phyloP scores from a whole-genome alignment of 2,113 vertebrate genomes.

The Amphiprion ocellaris region DNA sequence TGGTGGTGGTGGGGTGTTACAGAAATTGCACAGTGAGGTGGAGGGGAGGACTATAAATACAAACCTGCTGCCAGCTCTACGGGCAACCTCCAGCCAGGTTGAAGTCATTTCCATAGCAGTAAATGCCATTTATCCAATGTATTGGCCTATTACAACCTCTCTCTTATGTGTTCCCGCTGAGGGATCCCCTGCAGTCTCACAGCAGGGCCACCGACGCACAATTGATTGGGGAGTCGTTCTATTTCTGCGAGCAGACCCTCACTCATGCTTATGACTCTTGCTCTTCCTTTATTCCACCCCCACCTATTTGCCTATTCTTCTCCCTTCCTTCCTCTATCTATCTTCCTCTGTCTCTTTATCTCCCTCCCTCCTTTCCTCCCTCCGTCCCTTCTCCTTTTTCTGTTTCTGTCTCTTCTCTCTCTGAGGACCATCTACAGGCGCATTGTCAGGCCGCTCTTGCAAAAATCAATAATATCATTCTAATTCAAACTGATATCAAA shows the following conservation, averaged over 20 bases:
- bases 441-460: slow-evolving; percentile 63
- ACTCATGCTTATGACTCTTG: slow-evolving; percentile 57
- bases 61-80: slow-evolving; percentile 70
- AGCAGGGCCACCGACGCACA: slow-evolving; percentile 69
- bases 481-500: slow-evolving; percentile 80
- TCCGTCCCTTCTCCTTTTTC: slow-evolving; percentile 42
- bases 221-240: slow-evolving; percentile 79
- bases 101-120: slow-evolving; percentile 80
- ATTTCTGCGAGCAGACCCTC: slow-evolving; percentile 79
- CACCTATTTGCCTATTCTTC: slow-evolving; percentile 40
- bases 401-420: slow-evolving; percentile 56
- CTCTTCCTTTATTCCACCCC: slow-evolving; percentile 41
- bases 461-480: slow-evolving; percentile 80
- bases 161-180: slow-evolving; percentile 74
- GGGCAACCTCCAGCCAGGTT: slow-evolving; percentile 79
- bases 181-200: slow-evolving; percentile 75
- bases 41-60: slow-evolving; percentile 75
- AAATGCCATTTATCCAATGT: slow-evolving; percentile 82
- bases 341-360: slow-evolving; percentile 45
- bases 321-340: slow-evolving; percentile 26
- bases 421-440: slow-evolving; percentile 60
- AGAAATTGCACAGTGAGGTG: slow-evolving; percentile 57
- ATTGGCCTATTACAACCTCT: slow-evolving; percentile 80
- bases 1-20: slow-evolving; percentile 31
- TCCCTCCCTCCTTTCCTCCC: slow-evolving; percentile 45